Evolutionary conservation across 2,888 invertebrate genomes (phyloP), one percentile per base, ranked within the genome.

Genomic region (Drosophila melanosoma): DNA sequence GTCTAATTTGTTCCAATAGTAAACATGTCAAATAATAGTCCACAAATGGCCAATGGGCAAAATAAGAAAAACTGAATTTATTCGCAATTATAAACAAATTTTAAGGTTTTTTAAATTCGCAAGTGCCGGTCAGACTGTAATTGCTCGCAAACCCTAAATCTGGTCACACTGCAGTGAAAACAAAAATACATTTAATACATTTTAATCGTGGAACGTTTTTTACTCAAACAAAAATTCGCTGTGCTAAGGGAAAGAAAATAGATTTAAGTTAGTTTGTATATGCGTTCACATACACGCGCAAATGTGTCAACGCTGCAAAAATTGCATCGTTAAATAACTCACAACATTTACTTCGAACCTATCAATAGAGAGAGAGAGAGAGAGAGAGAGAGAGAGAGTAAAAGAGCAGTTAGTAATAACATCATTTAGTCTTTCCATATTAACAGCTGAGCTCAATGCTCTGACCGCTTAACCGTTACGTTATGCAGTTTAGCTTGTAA

Each of bases 11-110:
- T 26, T 38, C 7, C 12, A 71, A 58, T 69, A 59, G 36, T 56
- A 65, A 77, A 64, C n/a, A 84, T 83, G 88, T 78, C 73, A 52
- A 84, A 86, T 40, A 83, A 65, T 86, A 73, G 87, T 35, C 62
- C 62, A 65, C 74, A 82, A 66, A 76, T 72, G 64, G 58, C 66
- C 38, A 42, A 29, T 63, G 62, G 62, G 54, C 68, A 66, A 66
- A 58, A 66, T 51, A 69, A 48, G 69, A 53, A 42, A 36, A 52
- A 20, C 20, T 45, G 42, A 20, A 12, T 45, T 6, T 12, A 12
- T 20, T 20, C 20, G 8, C 2, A 38, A 42, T 45, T 45, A 45
- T 45, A 12, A 12, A 1, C 7, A 20, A 12, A 20, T 20, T 20
- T 1, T 20, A 20, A 42, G 11, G 1, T 20, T 12, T 6, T 42